Conservation (phyloP, 1,140 invertebrate species). For the Gryon sp. region DNA sequence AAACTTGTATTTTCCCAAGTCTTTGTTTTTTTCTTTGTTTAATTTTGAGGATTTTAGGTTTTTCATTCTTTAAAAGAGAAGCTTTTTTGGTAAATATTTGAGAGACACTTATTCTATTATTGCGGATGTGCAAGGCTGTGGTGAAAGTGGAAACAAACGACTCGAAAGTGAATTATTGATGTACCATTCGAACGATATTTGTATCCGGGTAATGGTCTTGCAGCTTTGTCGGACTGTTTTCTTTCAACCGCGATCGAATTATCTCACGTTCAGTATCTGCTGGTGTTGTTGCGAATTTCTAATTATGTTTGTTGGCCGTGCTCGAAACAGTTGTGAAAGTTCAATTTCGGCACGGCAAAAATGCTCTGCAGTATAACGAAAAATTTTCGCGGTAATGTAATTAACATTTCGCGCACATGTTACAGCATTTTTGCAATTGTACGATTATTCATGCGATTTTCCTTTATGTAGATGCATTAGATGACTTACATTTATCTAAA, state of each 20-base stretch:
- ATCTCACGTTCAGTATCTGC: not conserved
- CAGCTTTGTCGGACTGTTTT: not conserved
- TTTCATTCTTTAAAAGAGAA: too few species aligned
- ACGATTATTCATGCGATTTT: too few species aligned
- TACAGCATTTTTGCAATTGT: not conserved
- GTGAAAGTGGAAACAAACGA: conserved; percentile 27
- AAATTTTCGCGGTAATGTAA: not conserved
- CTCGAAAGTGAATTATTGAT: conserved; percentile 31
- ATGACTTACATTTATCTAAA: too few species aligned
- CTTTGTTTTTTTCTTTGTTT: too few species aligned
- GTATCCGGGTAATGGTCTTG: conserved; percentile 23
- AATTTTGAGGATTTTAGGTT: too few species aligned
- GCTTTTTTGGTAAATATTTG: not conserved
- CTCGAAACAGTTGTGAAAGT: conserved; percentile 1
- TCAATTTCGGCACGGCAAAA: not conserved
- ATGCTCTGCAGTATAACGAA: not conserved
- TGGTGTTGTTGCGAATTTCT: conserved; percentile 3
- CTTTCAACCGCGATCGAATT: not conserved
- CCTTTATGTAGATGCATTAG: too few species aligned
- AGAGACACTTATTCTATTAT: not conserved
- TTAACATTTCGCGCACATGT: not conserved
- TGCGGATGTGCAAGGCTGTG: conserved; percentile 9
- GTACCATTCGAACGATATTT: conserved; percentile 15
- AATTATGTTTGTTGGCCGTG: conserved; percentile 1
- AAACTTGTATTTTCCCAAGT: too few species aligned